These are phyloP conservation scores for Crenuchus spilurus DNA, from an alignment of 2,797 vertebrate genomes.

Conservation along the genomic window DNA sequence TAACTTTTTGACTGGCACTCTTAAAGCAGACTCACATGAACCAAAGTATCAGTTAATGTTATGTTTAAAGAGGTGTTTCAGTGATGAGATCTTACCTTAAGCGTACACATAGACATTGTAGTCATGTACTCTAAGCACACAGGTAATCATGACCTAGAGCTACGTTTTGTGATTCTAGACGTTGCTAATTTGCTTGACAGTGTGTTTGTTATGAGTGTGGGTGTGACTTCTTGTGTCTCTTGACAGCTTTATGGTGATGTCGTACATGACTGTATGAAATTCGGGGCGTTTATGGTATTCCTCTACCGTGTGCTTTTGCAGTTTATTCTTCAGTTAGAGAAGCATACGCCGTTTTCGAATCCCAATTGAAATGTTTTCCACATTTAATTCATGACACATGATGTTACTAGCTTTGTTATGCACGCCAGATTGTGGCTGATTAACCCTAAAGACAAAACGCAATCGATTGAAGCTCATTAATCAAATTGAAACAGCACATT, in stretches of 20 bases:
- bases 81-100: neutral
- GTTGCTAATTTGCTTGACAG: conserved; percentile 62
- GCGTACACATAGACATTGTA: conserved; percentile 33
- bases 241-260: conserved; percentile 65
- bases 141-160: conserved; percentile 67
- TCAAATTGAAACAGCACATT: conserved; percentile 50
- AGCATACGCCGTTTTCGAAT: conserved; percentile 21
- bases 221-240: conserved; percentile 70
- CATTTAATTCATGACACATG: conserved; percentile 50
- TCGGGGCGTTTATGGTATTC: conserved; percentile 27
- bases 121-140: conserved; percentile 41
- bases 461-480: conserved; percentile 52
- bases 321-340: conserved; percentile 24
- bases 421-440: conserved; percentile 47
- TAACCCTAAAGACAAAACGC: conserved; percentile 48
- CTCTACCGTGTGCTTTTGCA: conserved; percentile 17
- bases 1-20: too few species aligned
- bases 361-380: conserved; percentile 43
- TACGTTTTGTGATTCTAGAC: conserved; percentile 67
- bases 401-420: conserved; percentile 45
- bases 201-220: conserved; percentile 64
- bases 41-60: conserved; percentile 36
- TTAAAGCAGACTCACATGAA: too few species aligned
- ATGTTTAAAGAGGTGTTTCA: neutral
- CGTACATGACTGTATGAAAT: conserved; percentile 25